Base-by-base conservation (phyloP, 53 echinoderm and acorn worm genomes). In the Echinarachnius parma region DNA sequence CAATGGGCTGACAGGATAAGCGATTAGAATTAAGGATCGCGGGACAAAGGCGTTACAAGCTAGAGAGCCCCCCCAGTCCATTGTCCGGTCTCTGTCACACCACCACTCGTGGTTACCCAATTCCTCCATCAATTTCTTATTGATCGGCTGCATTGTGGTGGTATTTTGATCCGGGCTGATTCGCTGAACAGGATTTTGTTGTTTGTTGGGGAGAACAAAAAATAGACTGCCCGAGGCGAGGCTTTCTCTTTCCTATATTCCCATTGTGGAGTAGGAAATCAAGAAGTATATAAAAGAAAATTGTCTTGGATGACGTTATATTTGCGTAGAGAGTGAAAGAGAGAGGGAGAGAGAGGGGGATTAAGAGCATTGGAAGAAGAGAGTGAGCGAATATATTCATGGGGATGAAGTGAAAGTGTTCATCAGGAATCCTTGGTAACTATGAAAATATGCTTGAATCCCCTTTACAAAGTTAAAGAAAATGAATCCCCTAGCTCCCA, bases 21-120 rank as follows among this genome's bases (percentile, higher is more conserved):
- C 57, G 56, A 72, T 72, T 72, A 72, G 58, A 72, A 72, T 56
- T 72, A 72, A 72, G 57, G 4, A 39, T n/a, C n/a, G 57, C 34
- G 16, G 42, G 56, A 72, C 74, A 72, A 71, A 26, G 30, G 37
- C 2, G 44, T 24, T 56, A 55, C 74, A 72, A 56, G 57, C 25
- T 35, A 56, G 21, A 56, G 57, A 42, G 23, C 52, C 29, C 69
- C 5, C 52, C 57, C 37, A n/a, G 34, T n/a, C 48, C 20, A 56
- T 56, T 72, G 74, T 45, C 69, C n/a, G n/a, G n/a, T n/a, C n/a
- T 39, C 4, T 42, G 57, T 57, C 5, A 57, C 7, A 16, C 28
- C 21, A 10, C 18, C 20, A 5, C 57, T 57, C 27, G 23, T 8
- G 42, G 28, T 28, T 15, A 54, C 25, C 35, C 7, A 5, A 24